These are phyloP conservation scores for Burhinus oedicnemus DNA, from an alignment of 2,113 vertebrate species.

Conservation along the genomic window DNA sequence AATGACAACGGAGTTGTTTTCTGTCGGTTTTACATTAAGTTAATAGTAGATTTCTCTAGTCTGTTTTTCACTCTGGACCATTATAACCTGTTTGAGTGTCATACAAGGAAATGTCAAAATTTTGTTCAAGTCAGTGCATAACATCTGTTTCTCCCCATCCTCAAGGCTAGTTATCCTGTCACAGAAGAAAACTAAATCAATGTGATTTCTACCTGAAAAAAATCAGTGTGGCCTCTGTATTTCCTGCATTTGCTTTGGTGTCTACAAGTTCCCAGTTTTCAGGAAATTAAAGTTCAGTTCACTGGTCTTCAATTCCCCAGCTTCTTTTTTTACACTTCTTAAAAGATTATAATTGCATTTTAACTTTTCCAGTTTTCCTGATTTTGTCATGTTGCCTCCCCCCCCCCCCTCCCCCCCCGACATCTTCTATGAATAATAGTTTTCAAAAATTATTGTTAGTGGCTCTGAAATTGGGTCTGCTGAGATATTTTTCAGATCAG, in stretches of 20 bases:
- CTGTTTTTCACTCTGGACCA: neutral
- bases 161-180: neutral
- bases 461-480: neutral
- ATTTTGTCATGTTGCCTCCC: neutral
- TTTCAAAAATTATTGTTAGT: neutral
- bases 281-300: neutral
- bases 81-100: neutral
- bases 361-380: neutral
- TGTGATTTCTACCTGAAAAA: neutral
- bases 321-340: neutral
- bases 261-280: neutral
- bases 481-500: neutral
- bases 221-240: neutral
- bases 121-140: neutral
- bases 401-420: no score
- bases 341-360: neutral
- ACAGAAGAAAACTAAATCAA: neutral
- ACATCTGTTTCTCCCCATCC: neutral
- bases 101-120: neutral
- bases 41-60: neutral
- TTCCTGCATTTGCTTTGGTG: neutral
- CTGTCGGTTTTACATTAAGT: neutral
- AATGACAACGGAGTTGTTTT: neutral
- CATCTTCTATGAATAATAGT: neutral
- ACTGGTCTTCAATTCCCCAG: neutral